A percentile compares a stretch with the other conserved stretches of the same genome.
These are phyloP conservation scores for Oreochromis aureus DNA, from an alignment of 2,113 vertebrate species.

Conservation along the genomic window DNA sequence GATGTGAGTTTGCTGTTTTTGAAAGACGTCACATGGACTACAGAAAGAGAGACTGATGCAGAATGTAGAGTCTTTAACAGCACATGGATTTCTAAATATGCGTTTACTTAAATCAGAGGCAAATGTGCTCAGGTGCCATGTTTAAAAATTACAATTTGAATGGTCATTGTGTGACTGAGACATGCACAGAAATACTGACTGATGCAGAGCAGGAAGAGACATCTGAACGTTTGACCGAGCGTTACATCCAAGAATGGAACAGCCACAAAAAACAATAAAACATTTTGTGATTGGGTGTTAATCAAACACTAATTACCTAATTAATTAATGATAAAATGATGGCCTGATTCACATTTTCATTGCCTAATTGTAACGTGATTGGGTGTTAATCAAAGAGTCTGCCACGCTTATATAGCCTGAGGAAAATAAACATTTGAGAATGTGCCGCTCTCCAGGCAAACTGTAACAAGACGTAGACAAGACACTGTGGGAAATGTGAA, in stretches of 20 bases:
- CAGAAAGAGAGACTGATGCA: background rate
- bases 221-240: background rate
- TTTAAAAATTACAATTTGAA: background rate
- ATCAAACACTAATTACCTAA: background rate
- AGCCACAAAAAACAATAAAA: background rate
- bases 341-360: no score
- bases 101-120: background rate
- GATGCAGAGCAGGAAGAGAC: background rate
- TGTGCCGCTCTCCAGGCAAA: background rate
- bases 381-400: accelerated
- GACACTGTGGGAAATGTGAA: background rate
- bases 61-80: background rate
- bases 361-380: background rate
- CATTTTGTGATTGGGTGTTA: accelerated
- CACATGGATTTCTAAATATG: background rate
- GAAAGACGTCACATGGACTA: accelerated
- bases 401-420: background rate
- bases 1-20: background rate
- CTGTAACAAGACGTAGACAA: accelerated
- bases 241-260: background rate
- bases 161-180: background rate
- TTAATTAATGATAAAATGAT: no score
- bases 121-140: background rate
- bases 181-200: background rate
- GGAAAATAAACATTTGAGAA: background rate